Evolutionary conservation across 2,888 invertebrate genomes (phyloP), one percentile per base, ranked within the genome.

Genomic region (Drymonia ruficornis): DNA sequence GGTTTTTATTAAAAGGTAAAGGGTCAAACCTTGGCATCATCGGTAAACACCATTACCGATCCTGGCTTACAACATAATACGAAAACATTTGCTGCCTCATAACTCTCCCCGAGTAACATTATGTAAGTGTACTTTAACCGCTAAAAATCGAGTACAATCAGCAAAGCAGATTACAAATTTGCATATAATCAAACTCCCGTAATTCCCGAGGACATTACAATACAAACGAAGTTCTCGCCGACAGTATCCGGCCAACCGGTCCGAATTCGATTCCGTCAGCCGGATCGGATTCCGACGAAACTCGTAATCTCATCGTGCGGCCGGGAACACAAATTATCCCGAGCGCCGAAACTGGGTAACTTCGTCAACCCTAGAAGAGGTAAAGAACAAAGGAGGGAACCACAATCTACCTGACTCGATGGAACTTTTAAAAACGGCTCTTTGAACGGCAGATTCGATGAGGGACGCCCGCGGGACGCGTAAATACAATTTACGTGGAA

Each of bases 391-490:
- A 91, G 91, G 85, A 90, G 90, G 85, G 80, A 74, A 87, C 91
- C 91, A 89, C 91, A 91, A 90, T 72, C 80, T 88, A 89, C 89
- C 88, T 89, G 87, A 80, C 80, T 85, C 82, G 82, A 83, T 86
- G 81, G 83, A 89, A 89, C 78, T 89, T 90, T 90, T 88, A 89
- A 91, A 91, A 91, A 90, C 89, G 89, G 86, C 86, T 90, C 90
- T 92, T 90, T 90, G 91, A 91, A 78, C 28, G 81, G 80, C 57
- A 84, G 90, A 92, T 84, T 90, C 90, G 83, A 92, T 92, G 88
- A 89, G 81, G 81, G 77, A 70, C 78, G 84, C 89, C 87, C 87
- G 84, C 84, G 91, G 91, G 91, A 91, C 89, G 91, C 87, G 89
- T 84, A 91, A 91, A 92, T 90, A 84, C 82, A 89, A 91, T 91